phyloP scores from a whole-genome alignment of 2,888 invertebrate genomes.

The Abscondita cerata region DNA sequence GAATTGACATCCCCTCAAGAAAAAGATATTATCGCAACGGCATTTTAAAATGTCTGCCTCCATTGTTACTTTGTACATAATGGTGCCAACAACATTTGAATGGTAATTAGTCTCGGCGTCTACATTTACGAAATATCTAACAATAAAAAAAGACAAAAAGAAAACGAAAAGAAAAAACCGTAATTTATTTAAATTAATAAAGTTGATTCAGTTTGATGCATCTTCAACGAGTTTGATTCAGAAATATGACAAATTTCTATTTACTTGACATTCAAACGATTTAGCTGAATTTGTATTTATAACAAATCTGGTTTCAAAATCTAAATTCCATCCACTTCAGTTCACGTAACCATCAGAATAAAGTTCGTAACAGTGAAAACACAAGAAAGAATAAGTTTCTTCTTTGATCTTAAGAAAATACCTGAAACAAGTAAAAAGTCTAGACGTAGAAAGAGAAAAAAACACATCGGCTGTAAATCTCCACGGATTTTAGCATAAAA shows the following conservation, averaged over 20 bases:
- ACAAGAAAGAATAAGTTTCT: conserved; percentile 16
- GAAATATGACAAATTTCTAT: conserved; percentile 14
- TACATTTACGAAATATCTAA: conserved; percentile 11
- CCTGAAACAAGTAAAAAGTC: conserved; percentile 30
- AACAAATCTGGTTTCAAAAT: not conserved
- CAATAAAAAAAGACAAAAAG: not conserved
- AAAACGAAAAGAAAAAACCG: conserved; percentile 11
- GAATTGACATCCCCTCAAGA: conserved; percentile 6
- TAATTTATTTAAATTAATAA: conserved; percentile 21
- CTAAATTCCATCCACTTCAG: conserved; percentile 7
- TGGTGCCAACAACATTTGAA: conserved; percentile 27
- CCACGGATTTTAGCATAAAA: conserved; percentile 34
- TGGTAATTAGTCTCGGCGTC: conserved; percentile 31
- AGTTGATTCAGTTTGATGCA: conserved; percentile 5
- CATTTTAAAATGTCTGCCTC: conserved; percentile 27
- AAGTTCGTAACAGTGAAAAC: conserved; percentile 15
- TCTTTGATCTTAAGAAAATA: conserved; percentile 27
- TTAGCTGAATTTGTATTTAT: conserved; percentile 4
- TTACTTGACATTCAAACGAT: not conserved
- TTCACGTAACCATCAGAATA: conserved; percentile 20
- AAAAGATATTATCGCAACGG: conserved; percentile 7
- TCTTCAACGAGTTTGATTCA: conserved; percentile 15
- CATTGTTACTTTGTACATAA: conserved; percentile 24
- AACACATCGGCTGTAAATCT: conserved; percentile 36
- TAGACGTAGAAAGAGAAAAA: conserved; percentile 26